Conservation (phyloP, 2,888 invertebrate genomes). For the Boloria euphrosyne region DNA sequence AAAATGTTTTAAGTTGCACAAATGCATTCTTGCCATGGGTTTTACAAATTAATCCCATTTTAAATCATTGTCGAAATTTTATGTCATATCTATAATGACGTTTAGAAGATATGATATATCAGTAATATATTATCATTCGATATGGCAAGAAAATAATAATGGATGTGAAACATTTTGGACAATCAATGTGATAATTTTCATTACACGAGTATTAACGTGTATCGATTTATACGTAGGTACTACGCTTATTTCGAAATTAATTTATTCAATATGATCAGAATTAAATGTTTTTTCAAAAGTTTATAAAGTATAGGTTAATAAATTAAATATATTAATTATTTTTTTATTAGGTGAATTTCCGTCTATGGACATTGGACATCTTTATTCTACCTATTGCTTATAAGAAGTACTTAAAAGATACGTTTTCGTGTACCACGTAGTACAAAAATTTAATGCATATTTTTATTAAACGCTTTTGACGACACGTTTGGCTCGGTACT, state of each 20-base stretch:
- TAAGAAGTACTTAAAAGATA: too few relatives aligned
- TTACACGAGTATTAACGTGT: background rate
- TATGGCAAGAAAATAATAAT: background rate
- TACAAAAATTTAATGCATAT: too few relatives aligned
- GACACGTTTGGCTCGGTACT: too few relatives aligned
- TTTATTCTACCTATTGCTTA: too few relatives aligned
- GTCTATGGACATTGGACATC: too few relatives aligned
- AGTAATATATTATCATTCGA: background rate
- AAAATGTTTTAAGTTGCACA: background rate
- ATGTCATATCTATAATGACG: background rate
- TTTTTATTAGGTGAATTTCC: too few relatives aligned
- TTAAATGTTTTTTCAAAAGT: too few relatives aligned
- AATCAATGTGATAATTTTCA: background rate
- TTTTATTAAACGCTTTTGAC: too few relatives aligned
- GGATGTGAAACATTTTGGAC: background rate
- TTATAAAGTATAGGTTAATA: too few relatives aligned
- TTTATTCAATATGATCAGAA: background rate
- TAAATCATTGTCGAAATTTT: background rate
- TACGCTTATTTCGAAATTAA: background rate
- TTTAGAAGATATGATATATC: slow-evolving; percentile 3
- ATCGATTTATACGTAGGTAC: background rate
- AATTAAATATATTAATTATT: too few relatives aligned
- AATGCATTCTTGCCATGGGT: background rate
- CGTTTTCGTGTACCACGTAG: too few relatives aligned
- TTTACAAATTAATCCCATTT: background rate